Conservation (phyloP, 2,888 invertebrate genomes). For the Machimus atricapillus region DNA sequence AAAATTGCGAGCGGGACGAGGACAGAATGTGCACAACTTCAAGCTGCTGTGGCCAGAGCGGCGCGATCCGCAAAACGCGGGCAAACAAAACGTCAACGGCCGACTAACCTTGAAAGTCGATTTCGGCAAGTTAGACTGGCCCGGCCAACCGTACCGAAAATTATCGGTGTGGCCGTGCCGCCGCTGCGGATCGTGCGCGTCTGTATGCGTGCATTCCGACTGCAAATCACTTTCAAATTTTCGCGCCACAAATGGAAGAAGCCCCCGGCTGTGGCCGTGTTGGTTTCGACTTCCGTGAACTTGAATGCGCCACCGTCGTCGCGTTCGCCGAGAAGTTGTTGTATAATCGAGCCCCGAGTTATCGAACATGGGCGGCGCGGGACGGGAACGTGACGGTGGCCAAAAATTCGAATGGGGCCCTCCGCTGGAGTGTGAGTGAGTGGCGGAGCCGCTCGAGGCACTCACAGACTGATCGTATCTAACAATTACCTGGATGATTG, state of each 20-base stretch:
- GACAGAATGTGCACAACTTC: neutral
- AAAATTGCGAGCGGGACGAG: neutral
- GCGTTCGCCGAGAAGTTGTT: neutral
- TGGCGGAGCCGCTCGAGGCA: neutral
- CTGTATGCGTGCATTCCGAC: neutral
- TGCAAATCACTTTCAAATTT: conserved; percentile 26
- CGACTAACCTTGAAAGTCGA: conserved; percentile 61
- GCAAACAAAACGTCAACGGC: conserved; percentile 59
- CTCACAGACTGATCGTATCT: neutral
- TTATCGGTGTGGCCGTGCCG: neutral
- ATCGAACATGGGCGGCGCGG: neutral
- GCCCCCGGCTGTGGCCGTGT: neutral
- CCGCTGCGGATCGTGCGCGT: neutral
- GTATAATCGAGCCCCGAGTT: neutral
- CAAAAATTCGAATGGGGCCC: neutral
- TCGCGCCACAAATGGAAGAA: neutral
- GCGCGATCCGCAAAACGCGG: conserved; percentile 8
- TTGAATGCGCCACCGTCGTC: neutral
- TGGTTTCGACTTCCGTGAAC: conserved; percentile 32
- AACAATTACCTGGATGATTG: conserved; percentile 11
- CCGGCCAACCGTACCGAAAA: neutral
- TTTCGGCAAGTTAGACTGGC: conserved; percentile 9
- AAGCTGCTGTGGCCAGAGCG: conserved; percentile 2
- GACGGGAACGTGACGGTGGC: neutral
- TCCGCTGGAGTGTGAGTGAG: neutral